These are phyloP conservation scores for Choreutis nemorana DNA, from an alignment of 2,888 invertebrate genomes.

Conservation along the genomic window DNA sequence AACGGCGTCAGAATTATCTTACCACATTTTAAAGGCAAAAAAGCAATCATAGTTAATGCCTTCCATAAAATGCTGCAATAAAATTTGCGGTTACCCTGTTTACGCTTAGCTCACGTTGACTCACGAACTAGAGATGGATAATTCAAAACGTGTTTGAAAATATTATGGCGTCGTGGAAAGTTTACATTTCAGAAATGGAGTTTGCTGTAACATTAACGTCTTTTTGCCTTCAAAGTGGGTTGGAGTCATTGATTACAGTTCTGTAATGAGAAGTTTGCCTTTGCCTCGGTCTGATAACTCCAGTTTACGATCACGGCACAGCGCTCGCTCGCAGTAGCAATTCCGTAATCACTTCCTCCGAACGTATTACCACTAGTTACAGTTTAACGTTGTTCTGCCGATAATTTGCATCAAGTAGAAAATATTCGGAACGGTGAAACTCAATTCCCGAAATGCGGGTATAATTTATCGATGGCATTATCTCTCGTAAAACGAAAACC, in stretches of 20 bases:
- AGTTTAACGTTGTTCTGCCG: slow-evolving; percentile 15
- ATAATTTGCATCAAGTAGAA: slow-evolving; percentile 16
- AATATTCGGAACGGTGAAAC: slow-evolving; percentile 22
- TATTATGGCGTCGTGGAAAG: slow-evolving; percentile 36
- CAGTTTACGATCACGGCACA: too few relatives aligned
- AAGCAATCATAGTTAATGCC: slow-evolving; percentile 1
- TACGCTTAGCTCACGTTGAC: slow-evolving; percentile 12
- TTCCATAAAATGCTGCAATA: slow-evolving; percentile 13
- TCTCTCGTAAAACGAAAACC: slow-evolving; percentile 58
- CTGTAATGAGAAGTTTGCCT: too few relatives aligned
- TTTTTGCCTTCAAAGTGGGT: too few relatives aligned
- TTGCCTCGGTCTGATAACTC: slow-evolving; percentile 42
- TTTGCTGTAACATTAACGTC: too few relatives aligned
- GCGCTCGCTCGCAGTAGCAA: slow-evolving; percentile 22
- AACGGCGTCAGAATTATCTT: too few relatives aligned
- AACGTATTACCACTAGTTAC: slow-evolving; percentile 19
- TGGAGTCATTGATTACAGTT: too few relatives aligned
- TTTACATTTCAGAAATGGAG: too few relatives aligned
- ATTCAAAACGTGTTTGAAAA: slow-evolving; percentile 30
- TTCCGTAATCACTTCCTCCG: slow-evolving; percentile 35
- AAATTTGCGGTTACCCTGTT: slow-evolving; percentile 15
- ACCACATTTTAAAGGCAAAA: not conserved
- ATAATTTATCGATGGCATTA: slow-evolving; percentile 51
- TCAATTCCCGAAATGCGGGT: slow-evolving; percentile 41
- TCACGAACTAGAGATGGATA: slow-evolving; percentile 18